Evolutionary conservation across 2,113 vertebrate genomes (phyloP), one percentile per base, ranked within the genome.

Genomic region (Lipotes vexillifer): DNA sequence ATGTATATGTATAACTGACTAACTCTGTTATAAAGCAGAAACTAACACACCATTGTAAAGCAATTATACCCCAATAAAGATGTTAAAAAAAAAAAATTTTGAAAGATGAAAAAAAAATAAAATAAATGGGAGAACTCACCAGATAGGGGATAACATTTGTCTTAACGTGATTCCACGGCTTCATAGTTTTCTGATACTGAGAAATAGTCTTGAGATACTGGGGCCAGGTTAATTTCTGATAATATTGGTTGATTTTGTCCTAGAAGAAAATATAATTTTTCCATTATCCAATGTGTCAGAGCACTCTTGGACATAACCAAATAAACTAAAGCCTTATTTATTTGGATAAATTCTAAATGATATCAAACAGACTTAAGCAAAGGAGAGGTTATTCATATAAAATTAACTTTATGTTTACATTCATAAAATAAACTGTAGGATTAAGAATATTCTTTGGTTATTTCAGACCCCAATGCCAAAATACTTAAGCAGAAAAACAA

Each of bases 121-220:
- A n/a, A n/a, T n/a, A n/a, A n/a, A n/a, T n/a, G n/a, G n/a, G n/a
- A 65, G 9, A 33, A 78, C 95, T 96, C 55, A 97, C 92, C 92
- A 78, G 21, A 66, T 2, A 12, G 2, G 61, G 65, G 9, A 91
- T 27, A 66, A 21, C 15, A 13, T 92, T 93, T 82, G 38, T 29
- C 12, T 66, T 63, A 49, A 71, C 10, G 1, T 49, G 31, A 77
- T 8, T 68, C 89, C 29, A 41, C 9, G 41, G 61, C 15, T 61
- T 80, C 36, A 84, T 14, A n/a, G 21, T 8, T 65, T 71, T 57
- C 68, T 75, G 81, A 71, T 83, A 44, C 13, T 86, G 86, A 13
- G 25, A 9, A 77, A 91, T 3, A 72, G 27, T 7, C 21, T 78
- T 81, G 41, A 61, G 18, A 57, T 92, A 18, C 31, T 71, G 83